Evolutionary conservation across 2,113 vertebrate genomes (phyloP).

Genomic region (Aptenodytes forsteri): DNA sequence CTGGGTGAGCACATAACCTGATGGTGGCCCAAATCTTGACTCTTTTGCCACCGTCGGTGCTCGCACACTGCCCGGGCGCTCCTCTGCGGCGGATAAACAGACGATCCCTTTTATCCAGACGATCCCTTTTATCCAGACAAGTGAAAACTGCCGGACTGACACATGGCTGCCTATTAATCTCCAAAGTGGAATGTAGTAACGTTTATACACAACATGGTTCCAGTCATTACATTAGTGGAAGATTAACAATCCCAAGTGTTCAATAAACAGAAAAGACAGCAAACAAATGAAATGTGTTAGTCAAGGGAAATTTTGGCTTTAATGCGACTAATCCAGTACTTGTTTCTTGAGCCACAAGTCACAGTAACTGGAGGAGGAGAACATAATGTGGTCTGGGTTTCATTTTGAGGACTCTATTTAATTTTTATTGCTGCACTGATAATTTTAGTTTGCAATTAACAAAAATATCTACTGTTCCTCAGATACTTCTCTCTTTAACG

Average conservation of each 20-base stretch:
- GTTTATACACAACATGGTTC: neutral
- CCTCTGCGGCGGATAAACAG: fast-evolving
- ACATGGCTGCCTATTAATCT: neutral
- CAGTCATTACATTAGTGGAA: constrained; percentile 29
- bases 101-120: neutral
- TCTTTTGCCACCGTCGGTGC: neutral
- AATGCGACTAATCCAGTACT: neutral
- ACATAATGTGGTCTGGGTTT: constrained; percentile 2
- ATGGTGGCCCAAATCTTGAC: neutral
- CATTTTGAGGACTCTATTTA: constrained; percentile 17
- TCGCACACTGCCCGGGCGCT: fast-evolving
- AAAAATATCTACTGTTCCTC: neutral
- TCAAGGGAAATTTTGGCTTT: constrained; percentile 12
- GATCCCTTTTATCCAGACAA: neutral
- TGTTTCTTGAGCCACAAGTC: constrained; percentile 15
- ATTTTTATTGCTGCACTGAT: constrained; percentile 9
- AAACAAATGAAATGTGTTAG: constrained; percentile 5
- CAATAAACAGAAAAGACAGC: constrained; percentile 12
- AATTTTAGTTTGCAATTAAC: neutral
- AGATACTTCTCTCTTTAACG: neutral
- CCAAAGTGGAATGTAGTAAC: neutral
- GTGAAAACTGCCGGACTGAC: neutral
- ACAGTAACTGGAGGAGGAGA: constrained; percentile 5
- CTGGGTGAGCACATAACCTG: neutral
- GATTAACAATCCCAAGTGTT: constrained; percentile 11